phyloP scores from a whole-genome alignment of 2,797 vertebrate genomes.

The Neosilurus mollespiculum region DNA sequence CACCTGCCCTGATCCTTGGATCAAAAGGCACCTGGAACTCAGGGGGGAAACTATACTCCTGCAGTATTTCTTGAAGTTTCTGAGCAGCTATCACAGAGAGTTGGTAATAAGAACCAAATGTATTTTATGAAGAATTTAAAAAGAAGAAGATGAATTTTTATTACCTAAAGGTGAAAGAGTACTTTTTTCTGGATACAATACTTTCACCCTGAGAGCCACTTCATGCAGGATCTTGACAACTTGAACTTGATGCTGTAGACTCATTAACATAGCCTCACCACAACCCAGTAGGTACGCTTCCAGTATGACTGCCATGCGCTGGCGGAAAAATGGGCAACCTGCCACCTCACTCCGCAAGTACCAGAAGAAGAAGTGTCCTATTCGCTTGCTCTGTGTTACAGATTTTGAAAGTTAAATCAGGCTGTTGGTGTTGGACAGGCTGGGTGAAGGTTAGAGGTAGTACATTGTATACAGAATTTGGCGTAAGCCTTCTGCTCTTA shows the following conservation, averaged over 20 bases:
- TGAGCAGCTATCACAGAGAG: constrained; percentile 60
- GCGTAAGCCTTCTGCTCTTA: too few relatives aligned
- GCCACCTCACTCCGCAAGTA: constrained; percentile 77
- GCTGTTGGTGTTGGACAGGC: too few relatives aligned
- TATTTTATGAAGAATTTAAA: neutral
- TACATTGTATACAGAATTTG: too few relatives aligned
- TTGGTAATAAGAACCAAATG: neutral
- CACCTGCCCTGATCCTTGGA: constrained; percentile 72
- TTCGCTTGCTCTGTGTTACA: constrained; percentile 73
- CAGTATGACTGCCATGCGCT: constrained; percentile 77
- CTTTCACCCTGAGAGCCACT: constrained; percentile 66
- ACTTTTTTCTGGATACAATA: constrained; percentile 67
- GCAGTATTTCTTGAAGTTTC: constrained; percentile 69
- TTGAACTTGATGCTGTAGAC: constrained; percentile 72
- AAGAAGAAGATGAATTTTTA: neutral
- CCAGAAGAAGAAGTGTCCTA: constrained; percentile 83
- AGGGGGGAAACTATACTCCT: constrained; percentile 63
- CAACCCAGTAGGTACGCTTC: constrained; percentile 79
- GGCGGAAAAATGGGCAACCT: constrained; percentile 71
- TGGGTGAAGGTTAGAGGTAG: too few relatives aligned
- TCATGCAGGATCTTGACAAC: constrained; percentile 67
- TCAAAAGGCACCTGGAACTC: constrained; percentile 77
- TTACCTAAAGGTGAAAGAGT: constrained; percentile 70
- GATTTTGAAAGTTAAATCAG: neutral
- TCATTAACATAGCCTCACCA: constrained; percentile 69